Base-by-base conservation (phyloP, 2,113 vertebrate species). In the Pagrus major region DNA sequence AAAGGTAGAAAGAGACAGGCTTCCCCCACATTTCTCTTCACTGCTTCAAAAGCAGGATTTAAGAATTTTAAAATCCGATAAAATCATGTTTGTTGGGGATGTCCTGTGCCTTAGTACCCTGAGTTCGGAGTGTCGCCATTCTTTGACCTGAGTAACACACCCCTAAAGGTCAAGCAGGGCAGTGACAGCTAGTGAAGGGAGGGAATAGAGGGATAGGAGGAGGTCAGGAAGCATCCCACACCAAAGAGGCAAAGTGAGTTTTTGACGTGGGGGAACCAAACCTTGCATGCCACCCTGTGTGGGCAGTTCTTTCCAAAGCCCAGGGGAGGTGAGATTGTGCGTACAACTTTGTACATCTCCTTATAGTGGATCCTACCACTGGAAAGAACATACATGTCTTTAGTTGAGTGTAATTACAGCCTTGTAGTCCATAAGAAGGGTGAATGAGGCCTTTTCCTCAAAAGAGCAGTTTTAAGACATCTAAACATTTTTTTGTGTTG, bases 341-440 rank as follows among this genome's bases (percentile, higher is more conserved):
- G 97, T 92, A 99, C 97, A 97, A 99, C 97, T 97, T 97, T 98
- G 97, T 99, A 99, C 98, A 99, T 99, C 95, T 99, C 98, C 97
- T 99, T 99, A 98, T 99, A 99, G 94, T 97, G 97, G 94, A 99
- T 96, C 96, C 97, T 99, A 95, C 97, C 98, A 93, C 97, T 99
- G 96, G 92, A 98, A 97, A 98, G 95, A 95, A 97, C 97, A 97
- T 94, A 98, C 93, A 97, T 80, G 93, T 87, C 90, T 92, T 95
- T 94, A 95, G 93, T 91, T 60, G 76, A 56, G 63, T 64, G 55
- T 71, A 60, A 47, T 42, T 61, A 46, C 55, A 81, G 54, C 56
- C 31, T 37, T 35, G 25, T 1, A 61, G 56, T 54, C 67, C 39
- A 84, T 16, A 70, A 39, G 42, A 76, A 71, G 29, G 31, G 23